Conservation (phyloP, 2,797 vertebrate species). For the Tenualosa ilisha region DNA sequence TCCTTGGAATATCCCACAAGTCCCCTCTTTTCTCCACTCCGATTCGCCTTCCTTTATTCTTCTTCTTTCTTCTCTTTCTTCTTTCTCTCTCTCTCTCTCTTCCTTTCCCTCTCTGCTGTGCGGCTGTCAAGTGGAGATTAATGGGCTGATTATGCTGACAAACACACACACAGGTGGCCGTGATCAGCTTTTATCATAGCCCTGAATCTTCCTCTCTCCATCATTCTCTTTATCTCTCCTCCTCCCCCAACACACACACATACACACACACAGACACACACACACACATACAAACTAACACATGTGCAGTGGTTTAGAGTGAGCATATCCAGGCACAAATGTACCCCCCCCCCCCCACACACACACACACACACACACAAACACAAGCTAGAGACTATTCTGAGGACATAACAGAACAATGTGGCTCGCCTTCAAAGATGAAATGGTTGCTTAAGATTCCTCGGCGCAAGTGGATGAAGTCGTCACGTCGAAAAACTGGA, state of each 20-base stretch:
- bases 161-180: constrained; percentile 44
- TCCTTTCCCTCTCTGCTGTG: constrained; percentile 24
- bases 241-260: constrained; percentile 21
- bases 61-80: neutral
- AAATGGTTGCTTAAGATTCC: neutral
- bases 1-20: constrained; percentile 10
- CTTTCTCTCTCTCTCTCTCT: neutral
- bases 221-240: constrained; percentile 29
- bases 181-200: constrained; percentile 38
- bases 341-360: neutral
- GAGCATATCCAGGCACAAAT: neutral
- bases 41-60: neutral
- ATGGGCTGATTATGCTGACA: constrained; percentile 48
- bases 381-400: neutral
- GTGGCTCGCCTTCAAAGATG: neutral
- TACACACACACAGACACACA: constrained; percentile 23
- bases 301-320: neutral
- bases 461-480: neutral
- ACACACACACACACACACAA: neutral
- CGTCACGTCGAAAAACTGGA: neutral
- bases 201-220: constrained; percentile 29
- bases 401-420: neutral
- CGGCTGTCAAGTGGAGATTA: constrained; percentile 44
- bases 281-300: constrained; percentile 21
- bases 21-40: neutral